phyloP scores from a whole-genome alignment of 2,113 vertebrate species.

The Petrocephalus microphthalmus region DNA sequence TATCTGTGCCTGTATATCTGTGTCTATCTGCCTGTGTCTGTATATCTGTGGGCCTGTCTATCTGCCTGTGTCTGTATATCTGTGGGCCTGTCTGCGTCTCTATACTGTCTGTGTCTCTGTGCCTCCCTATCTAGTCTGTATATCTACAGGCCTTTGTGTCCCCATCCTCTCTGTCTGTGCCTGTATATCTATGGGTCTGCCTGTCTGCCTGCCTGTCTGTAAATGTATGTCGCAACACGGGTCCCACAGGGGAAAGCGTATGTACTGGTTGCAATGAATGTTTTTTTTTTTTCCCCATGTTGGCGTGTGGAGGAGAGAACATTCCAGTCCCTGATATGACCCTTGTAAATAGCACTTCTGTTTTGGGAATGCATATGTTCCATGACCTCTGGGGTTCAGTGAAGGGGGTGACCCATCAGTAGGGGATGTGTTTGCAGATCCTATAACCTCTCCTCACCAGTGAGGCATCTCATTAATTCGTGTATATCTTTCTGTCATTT shows the following conservation, averaged over 20 bases:
- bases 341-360: constrained; percentile 8
- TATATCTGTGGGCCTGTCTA: too few relatives aligned
- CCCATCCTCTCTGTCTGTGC: neutral
- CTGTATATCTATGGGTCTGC: neutral
- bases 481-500: neutral
- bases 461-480: neutral
- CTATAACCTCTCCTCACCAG: neutral
- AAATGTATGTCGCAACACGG: neutral
- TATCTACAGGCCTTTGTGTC: too few relatives aligned
- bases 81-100: too few relatives aligned
- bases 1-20: neutral
- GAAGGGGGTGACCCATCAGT: neutral
- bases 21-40: neutral
- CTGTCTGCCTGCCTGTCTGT: neutral
- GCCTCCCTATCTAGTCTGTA: too few relatives aligned
- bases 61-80: neutral
- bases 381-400: neutral
- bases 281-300: neutral
- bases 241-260: neutral
- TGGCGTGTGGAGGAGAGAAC: neutral
- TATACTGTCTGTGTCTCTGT: too few relatives aligned
- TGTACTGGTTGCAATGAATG: neutral
- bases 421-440: neutral
- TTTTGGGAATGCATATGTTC: neutral
- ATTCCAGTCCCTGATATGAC: neutral